A percentile compares a stretch with the other conserved stretches of the same genome.
Evolutionary conservation across 2,797 vertebrate genomes (phyloP).

Genomic region (Meriones psammophilus): DNA sequence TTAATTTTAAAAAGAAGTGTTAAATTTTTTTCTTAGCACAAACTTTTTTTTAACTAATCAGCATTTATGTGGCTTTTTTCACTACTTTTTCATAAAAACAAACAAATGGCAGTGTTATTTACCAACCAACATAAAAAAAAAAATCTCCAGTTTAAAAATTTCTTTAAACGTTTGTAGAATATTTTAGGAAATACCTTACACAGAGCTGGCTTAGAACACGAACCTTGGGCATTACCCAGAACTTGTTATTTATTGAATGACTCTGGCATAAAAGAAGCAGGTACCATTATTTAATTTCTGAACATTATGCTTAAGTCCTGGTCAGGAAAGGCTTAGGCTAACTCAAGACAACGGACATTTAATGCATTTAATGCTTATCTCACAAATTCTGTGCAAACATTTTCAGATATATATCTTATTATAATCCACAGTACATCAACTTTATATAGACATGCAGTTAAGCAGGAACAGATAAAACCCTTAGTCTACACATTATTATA

Average conservation of each 20-base stretch:
- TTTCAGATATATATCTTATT: background rate
- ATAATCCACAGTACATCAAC: background rate
- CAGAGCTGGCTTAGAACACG: background rate
- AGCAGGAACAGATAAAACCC: background rate
- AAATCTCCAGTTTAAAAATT: background rate
- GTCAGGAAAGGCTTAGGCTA: background rate
- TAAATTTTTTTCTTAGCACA: background rate
- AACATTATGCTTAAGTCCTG: background rate
- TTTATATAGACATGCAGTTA: background rate
- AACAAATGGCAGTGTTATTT: background rate
- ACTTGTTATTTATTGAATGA: background rate
- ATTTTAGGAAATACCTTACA: background rate
- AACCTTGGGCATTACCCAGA: background rate
- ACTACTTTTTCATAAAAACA: background rate
- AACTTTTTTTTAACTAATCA: background rate
- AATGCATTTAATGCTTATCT: background rate
- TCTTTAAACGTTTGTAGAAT: background rate
- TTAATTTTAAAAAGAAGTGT: background rate
- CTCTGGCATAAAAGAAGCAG: background rate
- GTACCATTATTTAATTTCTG: background rate
- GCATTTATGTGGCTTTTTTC: background rate
- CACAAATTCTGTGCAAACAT: background rate
- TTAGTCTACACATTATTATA: background rate
- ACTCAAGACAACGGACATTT: slow-evolving; percentile 6
- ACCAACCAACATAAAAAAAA: background rate